Evolutionary conservation across 2,888 invertebrate genomes (phyloP).

Genomic region (Vesta saturnalis): DNA sequence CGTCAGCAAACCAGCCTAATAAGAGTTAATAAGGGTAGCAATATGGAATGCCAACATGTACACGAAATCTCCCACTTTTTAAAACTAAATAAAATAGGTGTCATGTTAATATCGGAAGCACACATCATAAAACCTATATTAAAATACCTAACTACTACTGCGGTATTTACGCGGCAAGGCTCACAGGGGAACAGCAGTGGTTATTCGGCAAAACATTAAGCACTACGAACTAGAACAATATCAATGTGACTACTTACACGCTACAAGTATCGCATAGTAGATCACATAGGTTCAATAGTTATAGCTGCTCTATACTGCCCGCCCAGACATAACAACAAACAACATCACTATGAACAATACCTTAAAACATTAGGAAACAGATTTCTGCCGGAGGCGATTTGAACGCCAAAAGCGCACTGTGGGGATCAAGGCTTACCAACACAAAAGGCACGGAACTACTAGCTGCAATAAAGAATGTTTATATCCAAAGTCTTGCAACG

Average conservation of each 20-base stretch:
- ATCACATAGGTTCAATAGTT: constrained; percentile 15
- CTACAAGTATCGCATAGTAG: too few species aligned
- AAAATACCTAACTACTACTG: not conserved
- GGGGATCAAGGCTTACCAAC: too few species aligned
- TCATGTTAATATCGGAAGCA: constrained; percentile 3
- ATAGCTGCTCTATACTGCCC: constrained; percentile 39
- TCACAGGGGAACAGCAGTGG: not conserved
- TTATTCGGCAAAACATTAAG: constrained; percentile 5
- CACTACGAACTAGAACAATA: too few species aligned
- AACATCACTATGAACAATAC: constrained; percentile 25
- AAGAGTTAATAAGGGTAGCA: not conserved
- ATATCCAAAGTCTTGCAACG: constrained; percentile 19
- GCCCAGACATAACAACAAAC: constrained; percentile 31
- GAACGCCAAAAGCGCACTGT: constrained; percentile 34
- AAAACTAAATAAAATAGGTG: not conserved
- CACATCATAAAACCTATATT: not conserved
- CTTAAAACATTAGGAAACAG: not conserved
- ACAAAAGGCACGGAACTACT: constrained; percentile 19
- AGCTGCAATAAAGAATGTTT: constrained; percentile 15
- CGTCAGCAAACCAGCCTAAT: constrained; percentile 2
- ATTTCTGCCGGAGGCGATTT: constrained; percentile 39
- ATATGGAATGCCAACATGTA: too few species aligned
- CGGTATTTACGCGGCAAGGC: not conserved
- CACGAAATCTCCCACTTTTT: not conserved
- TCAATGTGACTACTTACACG: too few species aligned